These are phyloP conservation scores for Gadopsis marmoratus DNA, from an alignment of 2,797 vertebrate species.

Conservation along the genomic window DNA sequence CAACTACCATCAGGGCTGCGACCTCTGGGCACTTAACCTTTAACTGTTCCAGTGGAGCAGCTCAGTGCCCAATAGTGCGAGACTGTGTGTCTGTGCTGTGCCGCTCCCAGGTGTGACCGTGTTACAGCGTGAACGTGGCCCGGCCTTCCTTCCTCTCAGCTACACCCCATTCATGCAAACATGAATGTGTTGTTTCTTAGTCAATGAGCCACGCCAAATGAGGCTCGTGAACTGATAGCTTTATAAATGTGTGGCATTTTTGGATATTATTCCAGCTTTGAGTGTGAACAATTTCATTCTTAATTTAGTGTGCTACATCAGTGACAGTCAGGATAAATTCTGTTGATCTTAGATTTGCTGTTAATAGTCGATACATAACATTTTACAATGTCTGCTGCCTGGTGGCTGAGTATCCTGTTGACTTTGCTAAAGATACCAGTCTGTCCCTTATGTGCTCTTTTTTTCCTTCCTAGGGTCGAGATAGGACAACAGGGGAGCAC, in stretches of 20 bases:
- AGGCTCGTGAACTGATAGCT: constrained; percentile 46
- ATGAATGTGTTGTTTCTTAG: constrained; percentile 44
- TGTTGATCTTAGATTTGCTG: background rate
- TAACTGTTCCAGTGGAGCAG: constrained; percentile 68
- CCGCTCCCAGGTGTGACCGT: constrained; percentile 73
- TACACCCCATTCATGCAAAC: constrained; percentile 60
- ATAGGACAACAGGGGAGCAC: constrained; percentile 42
- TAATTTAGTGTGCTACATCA: constrained; percentile 24
- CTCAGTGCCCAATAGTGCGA: constrained; percentile 58
- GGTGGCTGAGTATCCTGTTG: constrained; percentile 65
- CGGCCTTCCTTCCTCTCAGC: constrained; percentile 40
- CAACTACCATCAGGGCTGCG: constrained; percentile 57
- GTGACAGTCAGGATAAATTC: constrained; percentile 19
- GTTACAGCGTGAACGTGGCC: constrained; percentile 65
- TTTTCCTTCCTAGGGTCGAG: constrained; percentile 55
- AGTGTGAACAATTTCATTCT: constrained; percentile 18
- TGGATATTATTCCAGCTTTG: constrained; percentile 29
- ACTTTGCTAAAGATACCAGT: constrained; percentile 65
- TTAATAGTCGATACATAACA: constrained; percentile 6
- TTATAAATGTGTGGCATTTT: constrained; percentile 38
- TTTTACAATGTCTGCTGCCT: constrained; percentile 19
- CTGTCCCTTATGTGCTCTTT: constrained; percentile 54
- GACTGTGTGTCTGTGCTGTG: constrained; percentile 31
- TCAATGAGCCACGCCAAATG: constrained; percentile 56
- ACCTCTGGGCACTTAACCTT: constrained; percentile 77